These are phyloP conservation scores for Caenorhabditis sulstoni DNA, from an alignment of 2,888 invertebrate genomes.

Conservation along the genomic window DNA sequence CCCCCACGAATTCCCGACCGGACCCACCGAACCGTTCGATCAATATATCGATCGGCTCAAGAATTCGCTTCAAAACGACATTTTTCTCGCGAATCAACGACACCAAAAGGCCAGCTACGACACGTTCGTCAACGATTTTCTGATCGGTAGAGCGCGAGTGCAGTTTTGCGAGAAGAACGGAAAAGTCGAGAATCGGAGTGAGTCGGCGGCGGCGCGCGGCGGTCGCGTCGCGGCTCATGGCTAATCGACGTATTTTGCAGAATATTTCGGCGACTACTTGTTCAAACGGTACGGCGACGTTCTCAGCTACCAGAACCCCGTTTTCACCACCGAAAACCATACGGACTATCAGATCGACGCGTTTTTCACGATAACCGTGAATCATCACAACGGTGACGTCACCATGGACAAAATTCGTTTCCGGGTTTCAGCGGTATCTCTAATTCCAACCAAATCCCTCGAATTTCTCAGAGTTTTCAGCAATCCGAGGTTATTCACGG, in stretches of 20 bases:
- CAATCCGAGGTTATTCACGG: constrained; percentile 9
- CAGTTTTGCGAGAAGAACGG: constrained; percentile 14
- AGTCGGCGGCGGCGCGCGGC: background rate
- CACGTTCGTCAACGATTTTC: background rate
- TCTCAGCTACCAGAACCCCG: background rate
- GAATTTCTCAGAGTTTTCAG: constrained; percentile 13
- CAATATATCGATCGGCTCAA: background rate
- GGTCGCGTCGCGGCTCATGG: background rate
- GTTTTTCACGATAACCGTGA: constrained; percentile 6
- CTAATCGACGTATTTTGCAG: background rate
- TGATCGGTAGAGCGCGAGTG: constrained; percentile 5
- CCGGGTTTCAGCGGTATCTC: constrained; percentile 8
- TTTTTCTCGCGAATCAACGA: background rate
- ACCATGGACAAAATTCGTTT: background rate
- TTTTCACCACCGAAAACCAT: background rate
- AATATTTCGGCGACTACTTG: background rate
- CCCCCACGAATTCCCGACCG: constrained; percentile 1
- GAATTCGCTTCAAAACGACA: background rate
- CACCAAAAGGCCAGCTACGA: background rate
- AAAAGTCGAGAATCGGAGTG: background rate
- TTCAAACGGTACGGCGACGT: constrained; percentile 5
- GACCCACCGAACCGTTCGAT: background rate
- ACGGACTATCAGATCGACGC: constrained; percentile 14
- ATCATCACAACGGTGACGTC: background rate
- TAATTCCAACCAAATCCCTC: no score